Evolutionary conservation across 2,113 vertebrate species (phyloP).

Genomic region (Symphodus melops): DNA sequence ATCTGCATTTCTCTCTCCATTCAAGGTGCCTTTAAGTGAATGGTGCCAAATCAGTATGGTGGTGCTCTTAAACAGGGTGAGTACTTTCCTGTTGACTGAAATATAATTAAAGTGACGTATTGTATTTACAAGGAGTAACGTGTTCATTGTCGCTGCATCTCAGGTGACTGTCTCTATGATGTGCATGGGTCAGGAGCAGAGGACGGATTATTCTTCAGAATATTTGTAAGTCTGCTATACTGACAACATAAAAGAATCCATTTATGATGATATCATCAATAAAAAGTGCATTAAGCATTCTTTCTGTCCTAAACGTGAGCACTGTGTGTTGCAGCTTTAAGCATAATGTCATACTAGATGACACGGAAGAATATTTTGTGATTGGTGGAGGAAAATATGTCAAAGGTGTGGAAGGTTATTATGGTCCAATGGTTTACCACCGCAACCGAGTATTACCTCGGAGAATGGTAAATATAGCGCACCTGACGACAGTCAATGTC

Average conservation of each 20-base stretch:
- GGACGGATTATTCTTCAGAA: constrained; percentile 25
- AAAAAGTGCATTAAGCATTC: background rate
- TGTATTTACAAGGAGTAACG: background rate
- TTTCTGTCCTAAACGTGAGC: background rate
- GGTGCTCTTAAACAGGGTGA: constrained; percentile 71
- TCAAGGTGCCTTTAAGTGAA: constrained; percentile 69
- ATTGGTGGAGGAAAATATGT: constrained; percentile 81
- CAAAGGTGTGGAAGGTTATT: constrained; percentile 79
- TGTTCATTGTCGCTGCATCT: background rate
- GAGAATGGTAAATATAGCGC: constrained; percentile 55
- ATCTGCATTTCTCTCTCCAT: constrained; percentile 72
- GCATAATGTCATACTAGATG: constrained; percentile 67
- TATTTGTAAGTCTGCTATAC: constrained; percentile 65
- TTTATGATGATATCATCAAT: background rate
- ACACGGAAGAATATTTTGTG: constrained; percentile 83
- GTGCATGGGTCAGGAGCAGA: constrained; percentile 55
- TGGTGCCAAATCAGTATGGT: constrained; percentile 81
- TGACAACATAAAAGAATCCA: background rate
- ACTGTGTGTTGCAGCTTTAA: constrained; percentile 62
- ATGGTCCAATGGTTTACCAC: constrained; percentile 79
- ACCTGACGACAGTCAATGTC: background rate
- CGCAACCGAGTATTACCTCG: constrained; percentile 67
- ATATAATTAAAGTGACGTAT: background rate
- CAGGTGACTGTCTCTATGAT: constrained; percentile 75
- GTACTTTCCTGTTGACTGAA: constrained; percentile 24